Evolutionary conservation across 2,888 invertebrate species (phyloP).

Genomic region (Patella depressa): DNA sequence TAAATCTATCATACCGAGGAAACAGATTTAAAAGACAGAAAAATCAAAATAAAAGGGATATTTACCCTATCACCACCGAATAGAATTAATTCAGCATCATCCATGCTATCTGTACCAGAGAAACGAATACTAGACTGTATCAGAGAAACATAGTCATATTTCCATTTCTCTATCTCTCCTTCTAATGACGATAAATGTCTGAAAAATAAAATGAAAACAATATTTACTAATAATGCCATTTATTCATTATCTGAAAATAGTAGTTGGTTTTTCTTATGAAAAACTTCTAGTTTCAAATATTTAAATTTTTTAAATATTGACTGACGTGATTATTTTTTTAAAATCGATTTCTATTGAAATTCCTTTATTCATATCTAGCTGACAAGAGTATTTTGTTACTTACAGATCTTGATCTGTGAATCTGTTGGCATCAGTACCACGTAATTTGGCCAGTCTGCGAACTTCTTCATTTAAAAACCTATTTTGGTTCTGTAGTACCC

Average conservation of each 20-base stretch:
- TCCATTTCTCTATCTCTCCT: constrained; percentile 71
- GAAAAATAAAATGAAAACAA: constrained; percentile 23
- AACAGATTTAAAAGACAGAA: background rate
- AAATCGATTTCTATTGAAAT: too few species aligned
- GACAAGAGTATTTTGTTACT: constrained; percentile 32
- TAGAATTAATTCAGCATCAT: constrained; percentile 72
- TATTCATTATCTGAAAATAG: too few species aligned
- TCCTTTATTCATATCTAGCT: too few species aligned
- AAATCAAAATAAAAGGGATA: background rate
- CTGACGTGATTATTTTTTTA: too few species aligned
- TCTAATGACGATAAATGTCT: constrained; percentile 67
- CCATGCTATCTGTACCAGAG: constrained; percentile 72
- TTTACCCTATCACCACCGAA: constrained; percentile 73
- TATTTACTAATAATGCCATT: too few species aligned
- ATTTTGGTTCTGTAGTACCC: constrained; percentile 72
- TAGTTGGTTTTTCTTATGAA: too few species aligned
- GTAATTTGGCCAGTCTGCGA: constrained; percentile 68
- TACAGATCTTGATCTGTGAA: constrained; percentile 63
- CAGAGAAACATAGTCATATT: constrained; percentile 72
- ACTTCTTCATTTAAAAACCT: constrained; percentile 74
- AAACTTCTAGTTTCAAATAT: too few species aligned
- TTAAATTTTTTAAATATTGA: too few species aligned
- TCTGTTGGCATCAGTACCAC: constrained; percentile 66
- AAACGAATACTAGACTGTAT: constrained; percentile 73
- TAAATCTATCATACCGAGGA: background rate